Base-by-base conservation (phyloP, 2,888 invertebrate genomes). In the Hydroisotoma schaefferi region DNA sequence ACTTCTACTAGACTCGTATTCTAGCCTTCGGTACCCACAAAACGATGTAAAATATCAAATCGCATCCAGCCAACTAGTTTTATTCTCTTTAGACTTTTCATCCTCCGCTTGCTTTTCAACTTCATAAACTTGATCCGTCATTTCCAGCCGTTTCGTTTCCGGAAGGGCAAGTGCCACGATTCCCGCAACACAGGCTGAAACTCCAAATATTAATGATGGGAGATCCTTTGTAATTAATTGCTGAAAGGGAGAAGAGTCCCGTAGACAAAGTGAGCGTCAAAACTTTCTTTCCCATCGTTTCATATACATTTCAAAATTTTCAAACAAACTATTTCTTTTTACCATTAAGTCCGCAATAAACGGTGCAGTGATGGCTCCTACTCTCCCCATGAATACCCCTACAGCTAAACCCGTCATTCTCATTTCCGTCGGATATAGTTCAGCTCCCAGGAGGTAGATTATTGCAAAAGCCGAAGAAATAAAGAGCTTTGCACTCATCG, bases 401-500 rank as follows among this genome's bases (percentile, higher is more conserved):
- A 60, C 54, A 6, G 64, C 67, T 12, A 67, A 23, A 1, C 70
- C 72, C 1, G 72, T 72, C 8, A 63, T 71, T 37, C 72, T 53
- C 60, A 63, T 44, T 26, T 62, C 59, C 4, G 71, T 71, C 12
- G 71, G 71, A 27, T 69, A 71, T 2, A 71, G 51, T 47, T 71
- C 71, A 26, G 71, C 66, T 47, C 68, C 71, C 15, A 71, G 48
- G 18, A 71, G 49, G 46, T 71, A 71, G 38, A 71, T 56, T 15
- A 71, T 62, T 4, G 61, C 67, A 47, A 71, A 71, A 4, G 62
- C 59, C 15, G 65, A 60, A 1, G 68, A 56, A 28, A 71, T 62
- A 57, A 65, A 69, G 15, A 71, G 43, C 59, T 72, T 72, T 25
- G 69, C 72, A 22, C 51, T 12, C 67, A 71, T 67, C 5, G 70